Conservation (phyloP, 2,113 vertebrate species). For the Acinonyx jubatus region DNA sequence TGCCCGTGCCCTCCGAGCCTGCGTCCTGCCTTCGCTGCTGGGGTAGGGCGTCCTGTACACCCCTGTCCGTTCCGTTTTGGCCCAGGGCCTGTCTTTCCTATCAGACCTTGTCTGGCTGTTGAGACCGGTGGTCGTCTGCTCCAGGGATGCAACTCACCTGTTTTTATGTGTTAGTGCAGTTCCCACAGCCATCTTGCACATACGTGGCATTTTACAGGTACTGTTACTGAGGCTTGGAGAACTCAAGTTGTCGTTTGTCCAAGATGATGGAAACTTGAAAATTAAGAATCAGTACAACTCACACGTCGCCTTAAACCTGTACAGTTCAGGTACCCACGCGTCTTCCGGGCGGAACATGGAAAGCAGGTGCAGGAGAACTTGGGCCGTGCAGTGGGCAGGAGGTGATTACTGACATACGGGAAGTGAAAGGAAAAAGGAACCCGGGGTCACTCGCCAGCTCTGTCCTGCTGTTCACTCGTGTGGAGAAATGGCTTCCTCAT, state of each 20-base stretch:
- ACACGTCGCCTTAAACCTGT: not conserved
- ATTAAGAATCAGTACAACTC: no score
- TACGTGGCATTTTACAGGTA: not conserved
- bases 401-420: not conserved
- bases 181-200: not conserved
- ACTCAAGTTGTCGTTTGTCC: not conserved
- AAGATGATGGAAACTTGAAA: not conserved
- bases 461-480: fast-evolving
- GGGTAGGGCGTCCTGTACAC: fast-evolving
- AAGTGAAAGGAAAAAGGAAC: no score
- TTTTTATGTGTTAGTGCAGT: not conserved
- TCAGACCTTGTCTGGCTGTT: not conserved
- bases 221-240: not conserved
- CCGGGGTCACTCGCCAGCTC: fast-evolving
- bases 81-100: not conserved
- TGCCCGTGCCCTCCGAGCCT: fast-evolving
- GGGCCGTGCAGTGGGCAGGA: not conserved
- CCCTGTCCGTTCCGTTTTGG: fast-evolving
- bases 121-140: not conserved
- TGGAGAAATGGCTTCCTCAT: not conserved
- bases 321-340: fast-evolving
- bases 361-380: no score
- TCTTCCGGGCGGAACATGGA: fast-evolving
- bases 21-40: fast-evolving
- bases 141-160: fast-evolving